Percentiles rank a stretch among this genome's conserved stretches.
These are phyloP conservation scores for Gavia stellata DNA, from an alignment of 2,113 vertebrate genomes.

Conservation along the genomic window DNA sequence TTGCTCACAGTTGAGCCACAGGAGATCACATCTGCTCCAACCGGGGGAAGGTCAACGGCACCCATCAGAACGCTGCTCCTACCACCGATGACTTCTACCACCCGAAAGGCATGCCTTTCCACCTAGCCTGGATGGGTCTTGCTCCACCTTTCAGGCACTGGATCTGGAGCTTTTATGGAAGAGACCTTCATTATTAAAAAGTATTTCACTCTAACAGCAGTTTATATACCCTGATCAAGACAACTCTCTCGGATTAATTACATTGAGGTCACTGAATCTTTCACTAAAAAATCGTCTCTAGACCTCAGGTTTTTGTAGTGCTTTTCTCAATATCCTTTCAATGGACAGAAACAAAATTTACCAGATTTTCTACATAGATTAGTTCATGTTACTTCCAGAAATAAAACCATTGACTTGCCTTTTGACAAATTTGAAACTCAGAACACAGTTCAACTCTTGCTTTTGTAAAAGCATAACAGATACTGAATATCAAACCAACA, in stretches of 20 bases:
- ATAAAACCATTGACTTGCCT: neutral
- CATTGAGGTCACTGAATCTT: neutral
- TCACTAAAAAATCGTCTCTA: neutral
- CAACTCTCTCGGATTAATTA: neutral
- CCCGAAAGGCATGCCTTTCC: neutral
- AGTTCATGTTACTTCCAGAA: neutral
- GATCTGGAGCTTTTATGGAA: neutral
- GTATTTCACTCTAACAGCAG: neutral
- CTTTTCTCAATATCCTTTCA: neutral
- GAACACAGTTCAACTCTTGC: neutral
- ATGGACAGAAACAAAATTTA: neutral
- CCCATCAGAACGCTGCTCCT: fast-evolving
- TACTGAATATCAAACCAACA: neutral
- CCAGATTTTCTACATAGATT: neutral
- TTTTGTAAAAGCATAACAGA: neutral
- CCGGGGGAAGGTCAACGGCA: neutral
- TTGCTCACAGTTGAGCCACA: neutral
- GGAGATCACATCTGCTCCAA: neutral
- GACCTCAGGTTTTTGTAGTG: neutral
- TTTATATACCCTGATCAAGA: neutral
- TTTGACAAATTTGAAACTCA: neutral
- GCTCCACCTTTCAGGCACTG: neutral
- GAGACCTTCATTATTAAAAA: neutral
- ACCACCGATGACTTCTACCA: neutral
- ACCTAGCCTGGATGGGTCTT: neutral